phyloP scores from a whole-genome alignment of 2,113 vertebrate genomes.

The Zosterops japonicus region DNA sequence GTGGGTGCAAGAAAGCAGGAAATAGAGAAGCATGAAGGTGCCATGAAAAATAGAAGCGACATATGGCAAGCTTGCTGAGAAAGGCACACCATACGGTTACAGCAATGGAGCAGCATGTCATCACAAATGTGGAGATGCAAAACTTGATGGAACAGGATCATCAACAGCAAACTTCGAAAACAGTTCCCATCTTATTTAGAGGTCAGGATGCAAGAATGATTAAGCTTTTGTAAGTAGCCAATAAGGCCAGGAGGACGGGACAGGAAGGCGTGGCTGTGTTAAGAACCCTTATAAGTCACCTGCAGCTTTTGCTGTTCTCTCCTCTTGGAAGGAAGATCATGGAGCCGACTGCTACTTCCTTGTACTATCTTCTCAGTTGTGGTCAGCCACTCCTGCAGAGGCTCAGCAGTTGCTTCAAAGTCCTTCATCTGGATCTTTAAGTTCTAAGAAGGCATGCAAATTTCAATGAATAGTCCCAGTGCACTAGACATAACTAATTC shows the following conservation, averaged over 20 bases:
- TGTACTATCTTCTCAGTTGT: conserved; percentile 84
- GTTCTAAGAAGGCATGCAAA: conserved; percentile 71
- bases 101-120: background rate
- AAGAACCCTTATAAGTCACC: conserved; percentile 68
- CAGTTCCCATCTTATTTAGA: background rate
- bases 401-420: conserved; percentile 89
- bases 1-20: conserved; percentile 68
- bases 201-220: background rate
- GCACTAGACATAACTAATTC: background rate
- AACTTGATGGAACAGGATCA: background rate
- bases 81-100: background rate
- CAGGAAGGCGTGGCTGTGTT: background rate
- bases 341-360: conserved; percentile 85
- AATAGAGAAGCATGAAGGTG: conserved; percentile 2
- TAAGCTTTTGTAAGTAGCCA: background rate
- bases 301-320: conserved; percentile 92
- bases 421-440: conserved; percentile 93
- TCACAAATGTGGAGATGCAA: background rate
- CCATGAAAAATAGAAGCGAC: background rate
- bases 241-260: background rate
- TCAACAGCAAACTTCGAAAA: background rate
- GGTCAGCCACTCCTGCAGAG: conserved; percentile 90
- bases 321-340: conserved; percentile 90
- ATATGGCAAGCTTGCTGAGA: background rate
- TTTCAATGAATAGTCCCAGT: background rate